Base-by-base conservation (phyloP, 1,140 invertebrate genomes). In the Drosophila virilis region DNA sequence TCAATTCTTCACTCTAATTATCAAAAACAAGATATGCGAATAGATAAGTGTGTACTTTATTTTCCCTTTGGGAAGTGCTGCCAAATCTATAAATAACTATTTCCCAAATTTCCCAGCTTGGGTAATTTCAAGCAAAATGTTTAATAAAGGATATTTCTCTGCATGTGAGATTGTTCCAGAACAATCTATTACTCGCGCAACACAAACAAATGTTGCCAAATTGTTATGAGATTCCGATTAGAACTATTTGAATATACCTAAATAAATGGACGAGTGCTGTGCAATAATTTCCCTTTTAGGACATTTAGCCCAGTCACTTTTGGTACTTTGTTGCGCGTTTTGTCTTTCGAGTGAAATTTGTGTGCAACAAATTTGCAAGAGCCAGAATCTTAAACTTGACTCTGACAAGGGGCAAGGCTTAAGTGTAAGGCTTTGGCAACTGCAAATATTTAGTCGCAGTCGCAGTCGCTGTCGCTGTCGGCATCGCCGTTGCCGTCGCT, bases 351-450 rank as follows among this genome's bases (percentile, higher is more conserved):
- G 66, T 50, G 74, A 89, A 89, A 89, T 83, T 88, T 89, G 76
- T 80, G 73, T 74, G 79, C 84, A 74, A 83, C 79, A 88, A 82
- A 88, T 86, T 81, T 77, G 78, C 83, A 81, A 82, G 64, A 72
- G 28, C 48, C 33, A 69, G 76, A 67, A 80, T 66, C 70, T 64
- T 61, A 60, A 74, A 88, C 73, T 88, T 79, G 64, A 79, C 78
- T 82, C 72, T 74, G 45, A 72, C 61, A 73, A 10, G 58, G 61
- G 60, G 51, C 59, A 70, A 74, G 66, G 67, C 65, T 73, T 57
- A 60, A 74, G 65, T 69, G 57, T 38, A 59, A 54, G 67, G 67
- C 64, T 42, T 54, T 65, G 55, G 35, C 57, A 60, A 60, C 66
- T 54, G 67, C 72, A 74, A 70, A 74, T 70, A 74, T 74, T 74